These are phyloP conservation scores for Rhinopithecus roxellana DNA, from an alignment of 2,113 vertebrate species.

Conservation along the genomic window DNA sequence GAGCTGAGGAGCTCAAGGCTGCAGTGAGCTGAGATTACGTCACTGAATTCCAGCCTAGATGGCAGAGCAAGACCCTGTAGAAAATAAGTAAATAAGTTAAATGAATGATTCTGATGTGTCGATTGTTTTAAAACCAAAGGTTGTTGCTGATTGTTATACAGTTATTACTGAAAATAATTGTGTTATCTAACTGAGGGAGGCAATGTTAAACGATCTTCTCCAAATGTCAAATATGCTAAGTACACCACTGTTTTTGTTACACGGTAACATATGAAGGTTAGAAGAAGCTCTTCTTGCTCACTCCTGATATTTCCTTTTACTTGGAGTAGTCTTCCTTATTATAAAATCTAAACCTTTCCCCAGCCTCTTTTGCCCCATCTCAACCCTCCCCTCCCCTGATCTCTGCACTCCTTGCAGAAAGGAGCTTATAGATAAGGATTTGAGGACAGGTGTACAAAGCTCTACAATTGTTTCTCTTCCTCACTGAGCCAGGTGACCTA, in stretches of 20 bases:
- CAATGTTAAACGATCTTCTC: background rate
- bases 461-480: background rate
- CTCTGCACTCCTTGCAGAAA: background rate
- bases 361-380: background rate
- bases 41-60: too few species aligned
- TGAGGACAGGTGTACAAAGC: too few species aligned
- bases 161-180: background rate
- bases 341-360: background rate
- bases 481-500: background rate
- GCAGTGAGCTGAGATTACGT: too few species aligned
- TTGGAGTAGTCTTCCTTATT: background rate
- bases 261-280: background rate
- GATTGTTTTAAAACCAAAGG: background rate
- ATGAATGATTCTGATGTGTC: background rate
- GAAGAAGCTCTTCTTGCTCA: background rate
- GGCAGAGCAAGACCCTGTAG: too few species aligned
- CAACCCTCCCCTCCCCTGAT: background rate
- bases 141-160: background rate
- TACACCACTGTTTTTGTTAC: rapidly evolving
- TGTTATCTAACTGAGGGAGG: background rate
- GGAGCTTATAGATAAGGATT: background rate
- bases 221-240: background rate
- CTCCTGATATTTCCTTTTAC: background rate
- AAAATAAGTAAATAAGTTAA: background rate
- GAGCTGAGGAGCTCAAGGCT: too few species aligned